phyloP scores from a whole-genome alignment of 1,140 invertebrate species.

The Papilio glaucus region DNA sequence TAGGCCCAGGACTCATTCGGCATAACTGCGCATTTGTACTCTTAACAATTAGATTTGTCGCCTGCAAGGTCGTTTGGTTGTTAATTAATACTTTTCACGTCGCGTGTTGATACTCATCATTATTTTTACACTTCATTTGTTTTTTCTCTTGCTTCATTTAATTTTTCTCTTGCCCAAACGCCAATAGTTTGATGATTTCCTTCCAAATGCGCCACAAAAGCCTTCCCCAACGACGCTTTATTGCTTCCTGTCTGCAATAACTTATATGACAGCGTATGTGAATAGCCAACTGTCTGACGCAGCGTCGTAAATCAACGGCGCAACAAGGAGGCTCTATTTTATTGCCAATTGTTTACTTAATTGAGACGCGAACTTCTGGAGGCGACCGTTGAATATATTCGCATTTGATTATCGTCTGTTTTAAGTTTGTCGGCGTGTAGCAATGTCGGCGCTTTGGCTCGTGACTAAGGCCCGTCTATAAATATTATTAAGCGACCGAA shows the following conservation, averaged over 20 bases:
- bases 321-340: constrained; percentile 28
- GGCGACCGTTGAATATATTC: constrained; percentile 12
- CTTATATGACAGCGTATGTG: constrained; percentile 23
- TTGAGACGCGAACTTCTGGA: constrained; percentile 14
- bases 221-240: constrained; percentile 33
- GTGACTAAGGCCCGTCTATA: background rate
- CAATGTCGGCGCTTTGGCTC: background rate
- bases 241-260: constrained; percentile 39
- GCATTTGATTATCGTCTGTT: background rate
- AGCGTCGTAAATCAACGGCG: constrained; percentile 17
- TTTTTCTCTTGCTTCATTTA: background rate
- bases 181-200: constrained; percentile 51
- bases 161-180: constrained; percentile 39
- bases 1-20: too few species aligned
- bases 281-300: constrained; percentile 9
- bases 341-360: constrained; percentile 34
- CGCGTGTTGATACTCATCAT: too few species aligned
- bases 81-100: too few species aligned
- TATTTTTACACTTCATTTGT: too few species aligned
- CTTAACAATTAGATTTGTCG: too few species aligned
- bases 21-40: too few species aligned
- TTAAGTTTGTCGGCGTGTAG: background rate
- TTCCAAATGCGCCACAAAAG: constrained; percentile 13
- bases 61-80: too few species aligned
- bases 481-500: too few species aligned